These are phyloP conservation scores for Centroberyx gerrardi DNA, from an alignment of 2,797 vertebrate genomes.

Conservation along the genomic window DNA sequence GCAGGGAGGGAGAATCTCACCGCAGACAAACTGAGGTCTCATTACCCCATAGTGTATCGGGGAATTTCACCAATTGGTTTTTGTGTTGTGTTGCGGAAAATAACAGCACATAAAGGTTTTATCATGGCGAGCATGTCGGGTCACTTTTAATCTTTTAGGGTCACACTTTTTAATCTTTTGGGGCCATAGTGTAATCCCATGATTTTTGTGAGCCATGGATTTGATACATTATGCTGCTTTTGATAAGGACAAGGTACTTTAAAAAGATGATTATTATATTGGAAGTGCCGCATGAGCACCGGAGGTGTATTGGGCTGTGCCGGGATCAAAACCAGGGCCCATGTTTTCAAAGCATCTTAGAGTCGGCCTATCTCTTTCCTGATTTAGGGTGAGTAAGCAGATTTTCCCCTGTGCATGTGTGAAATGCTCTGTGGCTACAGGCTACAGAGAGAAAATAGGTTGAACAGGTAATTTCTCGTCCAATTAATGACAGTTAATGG, in stretches of 20 bases:
- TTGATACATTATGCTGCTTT: slow-evolving; percentile 69
- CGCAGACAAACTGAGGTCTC: slow-evolving; percentile 21
- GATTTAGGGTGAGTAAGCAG: not conserved
- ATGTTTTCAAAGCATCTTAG: slow-evolving; percentile 3
- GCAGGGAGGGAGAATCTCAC: slow-evolving; percentile 16
- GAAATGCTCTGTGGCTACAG: too few species aligned
- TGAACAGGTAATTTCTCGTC: not conserved
- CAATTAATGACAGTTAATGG: not conserved
- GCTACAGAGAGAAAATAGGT: not conserved
- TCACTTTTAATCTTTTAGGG: slow-evolving; percentile 78
- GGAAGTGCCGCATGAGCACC: slow-evolving; percentile 46
- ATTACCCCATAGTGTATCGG: slow-evolving; percentile 21
- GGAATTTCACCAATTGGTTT: slow-evolving; percentile 43
- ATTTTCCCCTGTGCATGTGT: not conserved
- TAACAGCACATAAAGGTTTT: slow-evolving; percentile 66
- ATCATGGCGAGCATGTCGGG: slow-evolving; percentile 66
- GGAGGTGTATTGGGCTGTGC: slow-evolving; percentile 29
- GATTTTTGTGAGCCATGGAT: slow-evolving; percentile 72
- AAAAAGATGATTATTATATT: slow-evolving; percentile 61
- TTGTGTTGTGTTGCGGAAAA: slow-evolving; percentile 41
- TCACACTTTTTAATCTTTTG: slow-evolving; percentile 77
- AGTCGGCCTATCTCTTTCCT: slow-evolving; percentile 13
- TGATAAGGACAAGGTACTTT: slow-evolving; percentile 63
- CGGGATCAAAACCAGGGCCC: slow-evolving; percentile 19
- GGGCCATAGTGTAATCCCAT: slow-evolving; percentile 75